phyloP scores from a whole-genome alignment of 2,888 invertebrate genomes.

The Dolichomitus sp. region DNA sequence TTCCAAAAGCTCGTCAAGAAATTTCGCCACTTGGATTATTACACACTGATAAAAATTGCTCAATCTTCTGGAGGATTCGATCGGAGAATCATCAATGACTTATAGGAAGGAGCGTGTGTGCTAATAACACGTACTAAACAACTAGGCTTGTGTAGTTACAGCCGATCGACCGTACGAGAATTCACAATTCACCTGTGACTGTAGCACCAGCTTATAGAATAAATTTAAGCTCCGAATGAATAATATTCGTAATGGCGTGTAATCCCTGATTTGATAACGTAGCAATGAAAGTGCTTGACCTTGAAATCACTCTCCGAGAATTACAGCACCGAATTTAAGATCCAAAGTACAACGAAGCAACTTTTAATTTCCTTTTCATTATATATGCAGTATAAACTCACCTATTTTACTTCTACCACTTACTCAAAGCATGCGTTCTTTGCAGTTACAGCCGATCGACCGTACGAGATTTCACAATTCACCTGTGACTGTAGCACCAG shows the following conservation, averaged over 20 bases:
- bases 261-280: slow-evolving; percentile 25
- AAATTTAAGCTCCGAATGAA: slow-evolving; percentile 32
- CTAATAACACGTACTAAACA: neutral
- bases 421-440: too few relatives aligned
- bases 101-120: neutral
- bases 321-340: slow-evolving; percentile 8
- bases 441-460: too few relatives aligned
- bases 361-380: too few relatives aligned
- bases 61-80: neutral
- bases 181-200: neutral
- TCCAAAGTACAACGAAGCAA: neutral
- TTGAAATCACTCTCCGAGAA: slow-evolving; percentile 16
- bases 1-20: neutral
- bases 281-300: slow-evolving; percentile 34
- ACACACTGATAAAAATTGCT: neutral
- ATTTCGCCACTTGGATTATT: neutral
- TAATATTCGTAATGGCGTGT: neutral
- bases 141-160: too few relatives aligned
- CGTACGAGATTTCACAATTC: slow-evolving; percentile 21
- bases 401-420: too few relatives aligned
- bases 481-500: neutral
- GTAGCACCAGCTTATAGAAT: neutral
- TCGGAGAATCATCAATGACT: neutral
- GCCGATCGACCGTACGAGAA: neutral
- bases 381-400: too few relatives aligned